These are phyloP conservation scores for Rhizomys pruinosus DNA, from an alignment of 2,113 vertebrate genomes.

Conservation along the genomic window DNA sequence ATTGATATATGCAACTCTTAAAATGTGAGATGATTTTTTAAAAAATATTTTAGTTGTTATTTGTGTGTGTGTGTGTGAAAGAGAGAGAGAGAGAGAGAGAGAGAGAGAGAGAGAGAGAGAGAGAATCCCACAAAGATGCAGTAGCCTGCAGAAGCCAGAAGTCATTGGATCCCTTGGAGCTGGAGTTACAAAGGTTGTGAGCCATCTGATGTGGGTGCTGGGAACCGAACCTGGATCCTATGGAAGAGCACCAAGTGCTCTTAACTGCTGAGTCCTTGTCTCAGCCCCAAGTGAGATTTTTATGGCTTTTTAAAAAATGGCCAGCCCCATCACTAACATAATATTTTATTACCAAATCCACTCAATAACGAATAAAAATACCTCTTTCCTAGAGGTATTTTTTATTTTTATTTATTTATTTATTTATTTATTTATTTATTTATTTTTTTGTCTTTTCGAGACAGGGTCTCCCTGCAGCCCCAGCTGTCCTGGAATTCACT, in stretches of 20 bases:
- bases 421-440: too few species aligned
- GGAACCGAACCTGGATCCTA: not conserved
- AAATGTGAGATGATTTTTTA: not conserved
- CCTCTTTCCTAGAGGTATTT: not conserved
- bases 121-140: too few species aligned
- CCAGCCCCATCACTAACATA: not conserved
- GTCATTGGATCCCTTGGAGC: not conserved
- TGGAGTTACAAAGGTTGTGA: not conserved
- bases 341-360: constrained; percentile 34
- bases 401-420: too few species aligned
- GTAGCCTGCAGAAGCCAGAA: too few species aligned
- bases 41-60: too few species aligned
- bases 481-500: too few species aligned
- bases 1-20: not conserved
- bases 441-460: too few species aligned
- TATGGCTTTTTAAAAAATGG: not conserved
- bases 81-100: too few species aligned
- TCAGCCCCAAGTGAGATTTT: not conserved
- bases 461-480: too few species aligned
- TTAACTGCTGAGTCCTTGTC: not conserved
- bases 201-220: not conserved
- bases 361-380: not conserved
- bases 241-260: not conserved
- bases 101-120: too few species aligned
- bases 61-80: too few species aligned